A percentile compares a stretch with the other conserved stretches of the same genome.
Conservation (phyloP, 37 sponge, comb jelly and placozoan genomes). For the Chondrilla cf. caribensis region DNA sequence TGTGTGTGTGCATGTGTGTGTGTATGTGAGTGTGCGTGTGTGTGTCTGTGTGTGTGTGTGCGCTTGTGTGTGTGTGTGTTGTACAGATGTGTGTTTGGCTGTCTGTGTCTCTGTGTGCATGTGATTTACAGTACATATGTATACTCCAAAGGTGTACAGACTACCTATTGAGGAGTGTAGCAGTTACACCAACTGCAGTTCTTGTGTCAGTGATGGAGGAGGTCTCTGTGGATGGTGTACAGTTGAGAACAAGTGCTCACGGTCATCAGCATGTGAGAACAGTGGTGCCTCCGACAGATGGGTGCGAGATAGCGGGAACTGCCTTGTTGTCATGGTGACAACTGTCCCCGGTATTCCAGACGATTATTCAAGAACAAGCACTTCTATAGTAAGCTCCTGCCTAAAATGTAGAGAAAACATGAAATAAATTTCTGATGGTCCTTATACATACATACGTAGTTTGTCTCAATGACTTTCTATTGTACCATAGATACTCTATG, state of each 20-base stretch:
- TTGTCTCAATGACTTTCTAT: no score
- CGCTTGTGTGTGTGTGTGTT: no score
- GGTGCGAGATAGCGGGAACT: background rate
- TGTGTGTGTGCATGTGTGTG: no score
- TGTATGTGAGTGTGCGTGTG: no score
- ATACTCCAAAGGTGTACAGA: constrained; percentile 28
- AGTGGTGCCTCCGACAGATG: constrained; percentile 16
- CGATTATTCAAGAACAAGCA: background rate
- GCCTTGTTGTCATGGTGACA: background rate
- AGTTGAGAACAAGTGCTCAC: constrained; percentile 85
- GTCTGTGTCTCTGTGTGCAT: no score
- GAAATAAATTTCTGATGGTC: no score
- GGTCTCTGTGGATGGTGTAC: constrained; percentile 88
- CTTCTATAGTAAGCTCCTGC: background rate
- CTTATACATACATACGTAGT: no score
- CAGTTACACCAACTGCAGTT: constrained; percentile 30
- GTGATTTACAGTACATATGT: no score
- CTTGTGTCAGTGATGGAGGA: constrained; percentile 20
- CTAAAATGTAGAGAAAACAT: no score
- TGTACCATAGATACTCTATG: no score
- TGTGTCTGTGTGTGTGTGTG: no score
- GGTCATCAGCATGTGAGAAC: constrained; percentile 59
- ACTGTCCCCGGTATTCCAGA: background rate
- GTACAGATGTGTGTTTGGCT: no score
- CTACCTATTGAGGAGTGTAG: constrained; percentile 53